These are phyloP conservation scores for Lathamus discolor DNA, from an alignment of 2,113 vertebrate species.

Conservation along the genomic window DNA sequence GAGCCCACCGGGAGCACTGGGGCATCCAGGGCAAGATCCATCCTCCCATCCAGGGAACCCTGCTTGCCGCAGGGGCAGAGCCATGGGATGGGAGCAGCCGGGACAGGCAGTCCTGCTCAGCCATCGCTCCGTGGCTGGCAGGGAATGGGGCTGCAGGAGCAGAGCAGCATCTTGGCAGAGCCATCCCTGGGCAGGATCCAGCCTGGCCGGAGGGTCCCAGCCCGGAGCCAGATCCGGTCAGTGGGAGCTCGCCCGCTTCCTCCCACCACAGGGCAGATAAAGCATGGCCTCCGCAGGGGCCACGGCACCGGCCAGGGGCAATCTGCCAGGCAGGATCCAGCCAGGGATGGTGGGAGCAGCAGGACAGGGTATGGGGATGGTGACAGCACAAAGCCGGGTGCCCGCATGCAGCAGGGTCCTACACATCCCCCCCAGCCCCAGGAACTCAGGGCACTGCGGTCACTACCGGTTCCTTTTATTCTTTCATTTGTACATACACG, in stretches of 20 bases:
- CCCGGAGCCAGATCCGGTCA: slow-evolving; percentile 16
- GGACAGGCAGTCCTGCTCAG: neutral
- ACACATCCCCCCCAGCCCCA: neutral
- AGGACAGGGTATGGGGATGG: neutral
- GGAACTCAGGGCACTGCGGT: neutral
- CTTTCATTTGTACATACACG: slow-evolving; percentile 38
- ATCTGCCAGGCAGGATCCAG: neutral
- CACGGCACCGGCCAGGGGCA: neutral
- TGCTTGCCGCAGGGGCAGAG: neutral
- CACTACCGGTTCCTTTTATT: slow-evolving; percentile 61
- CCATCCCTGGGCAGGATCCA: neutral
- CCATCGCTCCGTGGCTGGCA: neutral
- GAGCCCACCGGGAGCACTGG: neutral
- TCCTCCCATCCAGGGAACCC: neutral
- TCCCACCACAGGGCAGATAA: neutral
- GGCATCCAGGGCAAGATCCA: neutral
- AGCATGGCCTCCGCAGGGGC: neutral
- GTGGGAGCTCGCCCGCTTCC: neutral
- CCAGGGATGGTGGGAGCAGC: neutral
- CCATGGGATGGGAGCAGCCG: neutral
- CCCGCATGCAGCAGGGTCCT: neutral
- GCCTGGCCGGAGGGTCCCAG: slow-evolving; percentile 22
- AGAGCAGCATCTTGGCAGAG: neutral
- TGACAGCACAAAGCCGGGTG: fast-evolving
- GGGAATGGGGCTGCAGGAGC: neutral